phyloP scores from a whole-genome alignment of 2,797 vertebrate species.

The Myotis pilosus region DNA sequence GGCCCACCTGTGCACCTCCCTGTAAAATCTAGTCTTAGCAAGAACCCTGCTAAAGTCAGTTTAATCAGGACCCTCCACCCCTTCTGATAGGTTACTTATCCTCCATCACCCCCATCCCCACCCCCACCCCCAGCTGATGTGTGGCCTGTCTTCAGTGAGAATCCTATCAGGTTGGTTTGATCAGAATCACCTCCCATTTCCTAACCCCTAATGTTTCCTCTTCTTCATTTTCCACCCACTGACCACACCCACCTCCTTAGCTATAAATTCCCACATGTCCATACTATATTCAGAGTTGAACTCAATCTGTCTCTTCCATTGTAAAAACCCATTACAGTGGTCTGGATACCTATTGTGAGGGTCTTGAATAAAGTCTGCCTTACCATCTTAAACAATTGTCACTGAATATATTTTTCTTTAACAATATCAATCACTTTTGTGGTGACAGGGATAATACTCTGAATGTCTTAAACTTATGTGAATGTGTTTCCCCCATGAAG shows the following conservation, averaged over 20 bases:
- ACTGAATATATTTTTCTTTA: not conserved
- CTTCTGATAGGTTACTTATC: not conserved
- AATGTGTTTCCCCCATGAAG: not conserved
- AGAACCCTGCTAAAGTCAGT: not conserved
- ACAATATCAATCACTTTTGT: not conserved
- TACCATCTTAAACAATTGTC: not conserved
- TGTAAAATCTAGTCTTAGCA: not conserved
- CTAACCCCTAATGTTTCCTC: not conserved
- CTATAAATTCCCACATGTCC: not conserved
- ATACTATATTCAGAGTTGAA: not conserved
- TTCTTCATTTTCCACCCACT: not conserved
- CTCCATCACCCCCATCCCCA: too few relatives aligned
- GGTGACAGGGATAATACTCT: not conserved
- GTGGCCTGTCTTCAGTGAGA: not conserved
- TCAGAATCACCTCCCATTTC: not conserved
- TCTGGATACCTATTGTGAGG: not conserved
- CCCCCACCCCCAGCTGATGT: not conserved
- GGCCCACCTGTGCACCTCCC: not conserved
- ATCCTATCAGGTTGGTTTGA: not conserved
- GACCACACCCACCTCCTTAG: not conserved
- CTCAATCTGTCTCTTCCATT: not conserved
- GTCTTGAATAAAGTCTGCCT: not conserved
- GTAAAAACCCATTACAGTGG: not conserved
- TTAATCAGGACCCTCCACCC: not conserved
- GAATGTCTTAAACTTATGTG: not conserved